Percentiles rank a stretch among this genome's conserved stretches.
Conservation (phyloP, 2,888 invertebrate genomes). For the Erynnis tages region DNA sequence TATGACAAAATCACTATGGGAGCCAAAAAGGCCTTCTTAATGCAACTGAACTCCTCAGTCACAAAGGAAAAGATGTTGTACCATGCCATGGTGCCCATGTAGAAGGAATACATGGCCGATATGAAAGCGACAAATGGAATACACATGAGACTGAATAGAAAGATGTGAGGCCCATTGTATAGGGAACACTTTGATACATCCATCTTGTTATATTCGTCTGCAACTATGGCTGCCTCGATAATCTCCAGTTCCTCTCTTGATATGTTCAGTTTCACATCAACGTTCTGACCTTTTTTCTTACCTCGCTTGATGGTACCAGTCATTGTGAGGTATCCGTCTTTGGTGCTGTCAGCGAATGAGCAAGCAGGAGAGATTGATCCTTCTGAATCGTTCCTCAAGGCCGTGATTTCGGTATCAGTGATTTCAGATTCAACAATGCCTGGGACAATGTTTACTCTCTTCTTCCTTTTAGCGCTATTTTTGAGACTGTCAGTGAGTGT, state of each 20-base stretch:
- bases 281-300: conserved; percentile 86
- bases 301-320: conserved; percentile 88
- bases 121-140: conserved; percentile 84
- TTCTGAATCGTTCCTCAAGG: conserved; percentile 67
- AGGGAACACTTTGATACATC: conserved; percentile 79
- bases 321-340: conserved; percentile 85
- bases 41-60: conserved; percentile 84
- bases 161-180: conserved; percentile 84
- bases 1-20: conserved; percentile 86
- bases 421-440: conserved; percentile 68
- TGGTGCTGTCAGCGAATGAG: conserved; percentile 76
- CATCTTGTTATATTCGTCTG: conserved; percentile 80
- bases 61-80: conserved; percentile 87
- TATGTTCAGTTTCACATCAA: conserved; percentile 87
- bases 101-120: conserved; percentile 86
- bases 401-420: conserved; percentile 66
- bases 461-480: conserved; percentile 78
- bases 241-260: conserved; percentile 86
- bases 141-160: conserved; percentile 83
- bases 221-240: conserved; percentile 84
- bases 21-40: conserved; percentile 83
- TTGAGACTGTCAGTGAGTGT: conserved; percentile 68
- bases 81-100: conserved; percentile 89
- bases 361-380: conserved; percentile 79
- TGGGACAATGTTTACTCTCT: conserved; percentile 84